These are phyloP conservation scores for Pheosia tremula DNA, from an alignment of 2,888 invertebrate species.

Conservation along the genomic window DNA sequence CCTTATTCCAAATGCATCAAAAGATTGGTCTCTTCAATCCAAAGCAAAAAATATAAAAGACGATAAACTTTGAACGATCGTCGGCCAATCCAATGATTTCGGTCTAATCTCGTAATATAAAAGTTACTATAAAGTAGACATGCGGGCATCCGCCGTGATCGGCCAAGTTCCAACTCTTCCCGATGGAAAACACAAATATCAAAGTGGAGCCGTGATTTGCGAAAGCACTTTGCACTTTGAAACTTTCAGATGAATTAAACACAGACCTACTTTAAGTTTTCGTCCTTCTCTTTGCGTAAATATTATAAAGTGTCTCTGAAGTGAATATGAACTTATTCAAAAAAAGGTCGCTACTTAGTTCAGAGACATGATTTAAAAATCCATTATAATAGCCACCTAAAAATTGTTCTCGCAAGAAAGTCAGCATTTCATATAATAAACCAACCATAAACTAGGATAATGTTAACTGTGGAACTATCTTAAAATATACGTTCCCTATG, in stretches of 20 bases:
- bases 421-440: too few species aligned
- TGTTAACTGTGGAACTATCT: too few species aligned
- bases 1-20: too few species aligned
- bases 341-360: too few species aligned
- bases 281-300: background rate
- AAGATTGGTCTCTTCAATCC: background rate
- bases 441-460: too few species aligned
- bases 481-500: background rate
- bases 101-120: conserved; percentile 66
- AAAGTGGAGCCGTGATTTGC: conserved; percentile 38
- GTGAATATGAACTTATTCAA: background rate
- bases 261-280: conserved; percentile 2
- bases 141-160: conserved; percentile 70
- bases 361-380: too few species aligned
- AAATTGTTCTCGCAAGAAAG: too few species aligned
- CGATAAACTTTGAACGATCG: conserved; percentile 32
- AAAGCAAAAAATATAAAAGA: background rate
- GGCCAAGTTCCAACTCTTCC: conserved; percentile 65
- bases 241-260: conserved; percentile 13
- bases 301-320: background rate
- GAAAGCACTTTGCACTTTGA: conserved; percentile 31
- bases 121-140: conserved; percentile 63
- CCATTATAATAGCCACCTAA: too few species aligned
- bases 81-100: conserved; percentile 41
- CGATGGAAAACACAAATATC: conserved; percentile 63